Evolutionary conservation across 2,888 invertebrate species (phyloP), one percentile per base, ranked within the genome.

Genomic region (Drosophila algonquin): DNA sequence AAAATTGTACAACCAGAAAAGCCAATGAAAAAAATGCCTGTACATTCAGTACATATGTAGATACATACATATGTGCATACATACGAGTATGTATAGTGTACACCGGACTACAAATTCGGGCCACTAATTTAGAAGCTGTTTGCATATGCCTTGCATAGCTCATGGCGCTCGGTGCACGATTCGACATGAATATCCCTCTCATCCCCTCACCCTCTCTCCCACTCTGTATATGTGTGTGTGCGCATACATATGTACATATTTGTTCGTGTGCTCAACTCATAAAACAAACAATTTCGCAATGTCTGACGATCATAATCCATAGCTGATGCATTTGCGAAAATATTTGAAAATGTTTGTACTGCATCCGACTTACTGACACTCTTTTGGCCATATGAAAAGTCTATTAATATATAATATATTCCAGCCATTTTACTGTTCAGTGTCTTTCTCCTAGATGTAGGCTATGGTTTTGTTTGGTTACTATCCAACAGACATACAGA

Each of bases 241-340:
- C 40, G 14, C 14, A 24, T 24, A 14, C 40, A 21, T 21, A 21
- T 2, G 2, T 21, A 21, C 21, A n/a, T 40, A 51, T 59, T 53
- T 68, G 62, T 61, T 76, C 57, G 60, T 72, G 54, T 54, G 51
- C 30, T 51, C 64, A 52, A 70, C 60, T 64, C 64, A 50, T 53
- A 65, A 74, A 77, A 68, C 57, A 73, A 77, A 68, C 57, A 73
- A 52, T 74, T 77, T 81, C 61, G 75, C 75, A 77, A 69, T 65
- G 73, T 18, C 44, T 61, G 46, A 74, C 57, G 67, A 71, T 76
- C 62, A 51, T 59, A 70, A 75, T 35, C 69, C 67, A 56, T 27
- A 53, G 65, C 51, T 56, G 63, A 61, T 77, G 75, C 70, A 74
- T 58, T 70, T 44, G 70, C 40, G 27, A 35, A 57, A 40, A 56